Base-by-base conservation (phyloP, 2,797 vertebrate species). In the Cossypha heuglini region DNA sequence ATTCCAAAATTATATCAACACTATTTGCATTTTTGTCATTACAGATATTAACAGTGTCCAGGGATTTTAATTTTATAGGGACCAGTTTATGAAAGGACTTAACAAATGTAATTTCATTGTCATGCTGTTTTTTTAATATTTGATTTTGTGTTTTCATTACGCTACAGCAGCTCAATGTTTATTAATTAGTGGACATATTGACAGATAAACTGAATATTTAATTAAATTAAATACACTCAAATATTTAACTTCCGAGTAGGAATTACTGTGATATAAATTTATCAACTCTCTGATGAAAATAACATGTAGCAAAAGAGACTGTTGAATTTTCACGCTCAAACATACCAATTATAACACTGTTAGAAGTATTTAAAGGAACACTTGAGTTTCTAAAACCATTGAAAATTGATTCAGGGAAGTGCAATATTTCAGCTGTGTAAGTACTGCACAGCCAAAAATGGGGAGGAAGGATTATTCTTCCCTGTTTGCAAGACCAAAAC, bases 111-210 rank as follows among this genome's bases (percentile, higher is more conserved):
- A 93, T 93, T 97, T 94, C 62, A 95, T 93, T 24, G 8, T 89
- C 78, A 63, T 18, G 6, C 25, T 91, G 31, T 77, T 96, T 94
- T 78, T 86, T 91, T 96, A 78, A 61, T 95, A 88, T 94, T 90
- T 88, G 42, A 93, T 86, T 76, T 73, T 94, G 43, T 46, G 94
- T 94, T 97, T 88, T 96, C 88, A 95, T 97, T 92, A 92, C 63
- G 68, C 81, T 90, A 73, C 42, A 96, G 77, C 61, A 95, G 57
- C 69, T 40, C 78, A 90, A 35, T 94, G 49, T 83, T 93, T 96
- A 73, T 79, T 54, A 77, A 95, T 91, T 94, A 96, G 62, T 64
- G 63, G 63, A 61, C 29, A 54, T 61, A 95, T 55, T 67, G 92
- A 58, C 16, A 88, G 68, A 96, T 96, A 94, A 95, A 89, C 16